Evolutionary conservation across 1,140 invertebrate species (phyloP), one percentile per base, ranked within the genome.

Genomic region (Protaetia brevitarsis): DNA sequence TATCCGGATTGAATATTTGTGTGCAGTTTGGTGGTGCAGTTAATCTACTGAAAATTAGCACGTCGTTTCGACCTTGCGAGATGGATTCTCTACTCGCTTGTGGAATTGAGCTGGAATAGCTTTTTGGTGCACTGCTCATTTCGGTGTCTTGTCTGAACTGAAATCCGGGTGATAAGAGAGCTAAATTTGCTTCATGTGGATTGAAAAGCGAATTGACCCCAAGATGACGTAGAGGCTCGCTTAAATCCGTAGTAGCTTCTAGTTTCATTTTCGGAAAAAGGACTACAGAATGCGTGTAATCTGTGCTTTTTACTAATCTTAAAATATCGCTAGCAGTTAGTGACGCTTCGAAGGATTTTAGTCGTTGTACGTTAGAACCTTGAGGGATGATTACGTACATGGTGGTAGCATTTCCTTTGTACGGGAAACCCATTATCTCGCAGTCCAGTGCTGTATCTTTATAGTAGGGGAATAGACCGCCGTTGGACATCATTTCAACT

Each of bases 361-460:
- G 68, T 4, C 79, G 81, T 2, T 70, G 62, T 0, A 77, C 73
- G 0, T 80, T 81, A 4, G 81, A 78, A 2, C 81, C 78, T 4
- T 77, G 79, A 0, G 91, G 91, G 21, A 91, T 78, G 0, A 93
- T 74, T 0, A 92, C 75, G 60, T 91, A 88, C 87, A 94, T 89
- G 1, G 84, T 83, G 1, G 82, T 81, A 68, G 83, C 76, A 23
- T 81, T 79, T 0, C 84, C 86, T 74, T 87, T 85, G 73, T 93
- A 94, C 0, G 91, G 90, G 2, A 94, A 72, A 3, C 84, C 87
- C 28, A 92, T 72, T 27, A 91, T 86, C 70, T 86, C 82, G 62
- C 82, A 85, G 19, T 81, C 82, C 64, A 85, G 70, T 66, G 75
- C 69, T 56, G 72, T 74, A 69, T 85, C 82, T 72, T 82, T 81